Evolutionary conservation across 2,113 vertebrate species (phyloP), one percentile per base, ranked within the genome.

Genomic region (Silurus meridionalis): DNA sequence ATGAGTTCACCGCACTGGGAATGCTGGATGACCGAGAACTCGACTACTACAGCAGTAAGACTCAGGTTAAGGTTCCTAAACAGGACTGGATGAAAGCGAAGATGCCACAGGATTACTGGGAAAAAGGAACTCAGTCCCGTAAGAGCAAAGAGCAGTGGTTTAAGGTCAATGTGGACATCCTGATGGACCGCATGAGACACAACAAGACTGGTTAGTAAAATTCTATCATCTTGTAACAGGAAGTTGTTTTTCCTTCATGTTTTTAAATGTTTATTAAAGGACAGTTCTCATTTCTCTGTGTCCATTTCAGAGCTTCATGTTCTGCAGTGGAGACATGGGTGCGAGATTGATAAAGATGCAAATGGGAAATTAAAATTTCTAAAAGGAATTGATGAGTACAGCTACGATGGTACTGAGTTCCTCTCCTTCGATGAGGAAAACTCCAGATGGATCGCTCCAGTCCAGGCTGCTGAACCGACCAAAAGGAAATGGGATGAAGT

Each of bases 131-230:
- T 21, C 86, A 89, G 77, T 88, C 87, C 52, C 86, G 88, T 63
- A 89, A 48, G 75, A 91, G 82, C 66, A 74, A 82, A 23, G 90
- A 92, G 86, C 89, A 90, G 86, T 86, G 90, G 89, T 92, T 91
- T 84, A 90, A 87, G 69, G 75, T 90, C 71, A 91, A 91, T 53
- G 82, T 94, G 50, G 88, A 83, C 10, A 91, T 90, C 48, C 64
- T 90, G 87, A 88, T 90, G 66, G 25, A 66, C 0, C 86, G 90
- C 2, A 92, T 91, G 87, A 89, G 72, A 25, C 61, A 89, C 64
- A 88, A 85, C 48, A 7, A 66, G 0, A 77, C 87, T 57, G 90
- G 85, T 89, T 53, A 85, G 85, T 28, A 0, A 25, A 2, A 46
- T 46, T 8, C 17, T 17, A 28, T 37, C 1, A 67, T 67, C 60